A percentile compares a stretch with the other conserved stretches of the same genome.
Conservation (phyloP, 2,113 vertebrate genomes). For the Anhinga rufa region DNA sequence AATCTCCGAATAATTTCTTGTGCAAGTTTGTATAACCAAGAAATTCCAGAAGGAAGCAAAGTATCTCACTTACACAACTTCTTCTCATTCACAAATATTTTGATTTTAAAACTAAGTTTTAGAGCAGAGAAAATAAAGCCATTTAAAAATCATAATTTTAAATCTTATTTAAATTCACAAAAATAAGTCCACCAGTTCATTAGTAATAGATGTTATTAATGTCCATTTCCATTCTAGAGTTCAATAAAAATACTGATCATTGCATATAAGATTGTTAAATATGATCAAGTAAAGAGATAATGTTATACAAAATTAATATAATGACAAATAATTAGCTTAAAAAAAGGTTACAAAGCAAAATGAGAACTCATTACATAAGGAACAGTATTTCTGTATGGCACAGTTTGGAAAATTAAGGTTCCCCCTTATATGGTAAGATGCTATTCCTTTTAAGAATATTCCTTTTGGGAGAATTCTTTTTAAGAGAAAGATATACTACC, state of each 20-base stretch:
- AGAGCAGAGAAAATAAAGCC: neutral
- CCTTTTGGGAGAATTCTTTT: neutral
- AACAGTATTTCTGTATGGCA: neutral
- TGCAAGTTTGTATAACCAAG: neutral
- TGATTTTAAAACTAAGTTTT: neutral
- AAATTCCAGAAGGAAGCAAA: neutral
- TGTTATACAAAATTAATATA: neutral
- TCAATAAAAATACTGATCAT: neutral
- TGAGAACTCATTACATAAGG: neutral
- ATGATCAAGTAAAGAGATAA: neutral
- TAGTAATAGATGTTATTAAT: neutral
- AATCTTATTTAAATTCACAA: neutral
- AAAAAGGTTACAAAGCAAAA: neutral
- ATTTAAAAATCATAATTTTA: neutral
- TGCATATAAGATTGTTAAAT: fast-evolving
- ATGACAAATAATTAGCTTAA: neutral
- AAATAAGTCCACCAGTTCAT: neutral
- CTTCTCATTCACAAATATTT: neutral
- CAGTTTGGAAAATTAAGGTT: neutral
- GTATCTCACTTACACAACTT: neutral
- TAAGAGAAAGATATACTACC: neutral
- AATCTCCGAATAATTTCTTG: neutral
- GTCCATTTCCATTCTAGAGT: neutral
- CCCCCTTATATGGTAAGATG: neutral
- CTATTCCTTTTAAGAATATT: neutral